Conservation (phyloP, 2,888 invertebrate genomes). For the Troglohyphantes excavatus region DNA sequence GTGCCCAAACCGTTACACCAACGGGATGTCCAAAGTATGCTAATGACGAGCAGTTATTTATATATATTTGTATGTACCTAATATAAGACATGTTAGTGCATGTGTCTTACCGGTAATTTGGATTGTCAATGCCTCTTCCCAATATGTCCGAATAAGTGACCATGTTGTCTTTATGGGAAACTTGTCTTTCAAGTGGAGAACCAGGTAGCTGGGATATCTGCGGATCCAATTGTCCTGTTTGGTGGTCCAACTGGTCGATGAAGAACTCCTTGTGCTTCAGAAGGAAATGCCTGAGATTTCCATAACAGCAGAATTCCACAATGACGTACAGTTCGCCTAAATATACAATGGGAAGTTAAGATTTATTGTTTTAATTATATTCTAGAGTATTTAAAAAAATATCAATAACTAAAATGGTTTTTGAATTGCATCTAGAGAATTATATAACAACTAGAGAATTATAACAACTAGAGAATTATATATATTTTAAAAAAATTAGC, state of each 20-base stretch:
- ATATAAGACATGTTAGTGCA: not conserved
- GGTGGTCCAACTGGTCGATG: conserved; percentile 87
- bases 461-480: too few relatives aligned
- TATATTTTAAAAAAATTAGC: too few relatives aligned
- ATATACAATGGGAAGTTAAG: not conserved
- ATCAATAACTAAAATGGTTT: not conserved
- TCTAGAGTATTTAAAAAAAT: not conserved
- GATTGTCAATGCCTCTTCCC: conserved; percentile 72
- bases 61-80: too few relatives aligned
- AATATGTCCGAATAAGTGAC: conserved; percentile 55
- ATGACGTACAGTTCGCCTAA: conserved; percentile 93
- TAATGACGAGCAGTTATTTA: too few relatives aligned
- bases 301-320: conserved; percentile 96
- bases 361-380: too few relatives aligned
- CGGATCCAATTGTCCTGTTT: conserved; percentile 84
- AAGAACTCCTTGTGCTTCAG: conserved; percentile 91
- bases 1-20: too few relatives aligned
- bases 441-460: too few relatives aligned
- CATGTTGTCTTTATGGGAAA: conserved; percentile 42
- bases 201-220: conserved; percentile 79
- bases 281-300: conserved; percentile 94
- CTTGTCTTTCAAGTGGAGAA: conserved; percentile 37
- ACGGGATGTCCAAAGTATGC: too few relatives aligned
- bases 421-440: too few relatives aligned
- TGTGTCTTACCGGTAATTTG: conserved; percentile 67